Percentiles rank a stretch among this genome's conserved stretches.
Conservation (phyloP, 2,797 vertebrate species). For the Telmatherina bonti region DNA sequence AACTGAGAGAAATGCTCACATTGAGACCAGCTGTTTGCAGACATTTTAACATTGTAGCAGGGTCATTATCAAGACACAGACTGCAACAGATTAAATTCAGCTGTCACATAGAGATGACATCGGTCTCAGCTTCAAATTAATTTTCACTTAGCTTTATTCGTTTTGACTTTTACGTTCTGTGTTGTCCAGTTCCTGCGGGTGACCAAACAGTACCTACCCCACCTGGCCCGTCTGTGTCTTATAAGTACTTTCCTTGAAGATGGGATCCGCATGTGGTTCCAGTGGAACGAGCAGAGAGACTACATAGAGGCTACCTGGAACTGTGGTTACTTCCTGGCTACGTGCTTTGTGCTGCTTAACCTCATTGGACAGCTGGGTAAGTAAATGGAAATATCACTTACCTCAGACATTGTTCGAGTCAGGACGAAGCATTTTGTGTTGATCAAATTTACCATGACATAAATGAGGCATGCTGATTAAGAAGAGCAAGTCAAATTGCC, state of each 20-base stretch:
- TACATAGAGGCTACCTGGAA: slow-evolving; percentile 96
- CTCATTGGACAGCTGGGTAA: slow-evolving; percentile 95
- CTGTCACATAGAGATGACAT: background rate
- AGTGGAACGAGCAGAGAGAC: slow-evolving; percentile 97
- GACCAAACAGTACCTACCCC: slow-evolving; percentile 97
- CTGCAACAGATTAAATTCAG: no score
- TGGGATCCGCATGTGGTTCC: slow-evolving; percentile 99
- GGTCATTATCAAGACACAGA: background rate
- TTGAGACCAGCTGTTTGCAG: no score
- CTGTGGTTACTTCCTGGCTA: slow-evolving; percentile 95
- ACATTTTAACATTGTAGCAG: background rate
- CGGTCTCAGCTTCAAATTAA: background rate
- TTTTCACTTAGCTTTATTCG: background rate
- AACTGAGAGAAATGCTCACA: no score
- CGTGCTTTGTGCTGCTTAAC: slow-evolving; percentile 94
- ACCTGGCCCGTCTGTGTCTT: slow-evolving; percentile 94
- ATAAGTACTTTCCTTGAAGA: slow-evolving; percentile 99
- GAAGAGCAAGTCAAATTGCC: background rate
- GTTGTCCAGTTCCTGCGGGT: slow-evolving; percentile 91
- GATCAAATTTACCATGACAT: background rate
- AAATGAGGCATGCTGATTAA: background rate
- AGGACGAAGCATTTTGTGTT: background rate
- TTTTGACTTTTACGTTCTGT: background rate
- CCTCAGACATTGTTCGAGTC: background rate
- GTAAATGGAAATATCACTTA: slow-evolving; percentile 51